Percentiles rank a stretch among this genome's conserved stretches.
Conservation (phyloP, 2,888 invertebrate genomes). For the Cephus nigrinus region DNA sequence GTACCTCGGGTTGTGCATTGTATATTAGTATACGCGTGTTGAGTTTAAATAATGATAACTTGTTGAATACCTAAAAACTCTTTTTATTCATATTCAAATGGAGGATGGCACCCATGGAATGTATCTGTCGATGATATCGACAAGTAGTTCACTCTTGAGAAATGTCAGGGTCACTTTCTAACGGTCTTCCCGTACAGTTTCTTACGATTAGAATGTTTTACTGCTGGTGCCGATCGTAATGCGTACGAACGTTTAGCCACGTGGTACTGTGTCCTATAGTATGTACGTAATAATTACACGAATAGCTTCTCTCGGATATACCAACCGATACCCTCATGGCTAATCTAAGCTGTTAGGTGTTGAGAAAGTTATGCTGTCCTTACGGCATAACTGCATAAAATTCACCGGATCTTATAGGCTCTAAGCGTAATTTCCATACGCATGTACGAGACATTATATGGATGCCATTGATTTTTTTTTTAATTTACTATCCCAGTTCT, state of each 20-base stretch:
- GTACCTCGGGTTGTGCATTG: neutral
- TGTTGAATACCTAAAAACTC: neutral
- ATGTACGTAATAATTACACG: neutral
- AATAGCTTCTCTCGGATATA: conserved; percentile 19
- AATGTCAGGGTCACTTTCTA: neutral
- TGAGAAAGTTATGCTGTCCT: conserved; percentile 31
- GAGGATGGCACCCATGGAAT: neutral
- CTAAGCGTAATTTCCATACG: conserved; percentile 12
- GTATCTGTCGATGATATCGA: neutral
- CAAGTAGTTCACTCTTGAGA: neutral
- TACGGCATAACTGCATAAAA: conserved; percentile 28
- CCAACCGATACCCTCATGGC: neutral
- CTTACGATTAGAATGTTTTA: neutral
- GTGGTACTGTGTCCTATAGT: neutral
- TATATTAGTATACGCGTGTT: too few relatives aligned
- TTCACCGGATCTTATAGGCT: conserved; percentile 13
- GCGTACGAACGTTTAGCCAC: neutral
- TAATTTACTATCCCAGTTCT: neutral
- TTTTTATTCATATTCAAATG: neutral
- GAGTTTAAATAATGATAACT: too few relatives aligned
- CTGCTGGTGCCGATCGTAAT: neutral
- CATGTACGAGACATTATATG: neutral
- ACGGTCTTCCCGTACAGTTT: neutral
- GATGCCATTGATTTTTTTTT: neutral
- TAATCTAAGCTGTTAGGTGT: conserved; percentile 32